Base-by-base conservation (phyloP, 1,140 invertebrate genomes). In the Drosophila lowei region DNA sequence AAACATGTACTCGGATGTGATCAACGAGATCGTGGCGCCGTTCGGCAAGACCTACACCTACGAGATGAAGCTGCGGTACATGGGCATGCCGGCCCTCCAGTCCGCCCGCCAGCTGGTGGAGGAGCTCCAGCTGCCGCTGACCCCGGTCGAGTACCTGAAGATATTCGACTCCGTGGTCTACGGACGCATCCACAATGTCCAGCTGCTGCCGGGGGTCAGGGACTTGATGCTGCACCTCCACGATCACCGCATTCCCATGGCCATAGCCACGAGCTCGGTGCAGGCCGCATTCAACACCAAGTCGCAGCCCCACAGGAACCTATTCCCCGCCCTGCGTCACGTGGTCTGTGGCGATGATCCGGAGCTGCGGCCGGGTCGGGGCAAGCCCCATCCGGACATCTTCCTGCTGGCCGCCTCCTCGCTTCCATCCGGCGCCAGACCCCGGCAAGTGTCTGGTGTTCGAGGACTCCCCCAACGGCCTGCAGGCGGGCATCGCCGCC, bases 391-490 rank as follows among this genome's bases (percentile, higher is more conserved):
- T 65, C 98, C 98, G 0, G 97, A 99, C 91, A 97, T 98, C 85
- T 99, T 98, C 91, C 90, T 97, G 3, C 93, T 98, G 1, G 95
- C 96, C 53, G 97, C 97, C 6, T 93, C 93, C 1, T n/a, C 92
- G 97, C 66, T 99, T 99, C 90, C 91, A 93, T 1, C 94, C 95
- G 55, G 93, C 93, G 43, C 95, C 95, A 5, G 79, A 93, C 38
- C 93, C 95, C n/a, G 93, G 93, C 41, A 93, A 94, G 94, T 97
- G 97, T 81, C 92, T 99, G 42, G 97, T 98, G 0, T 97, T 99
- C 91, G 98, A 99, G 92, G 98, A 99, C 92, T 96, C 97, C 0
- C 95, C 96, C 2, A 97, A 97, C 91, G 98, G 98, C 6, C 95
- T 98, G 0, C 92, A 93, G 63, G 96, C 95, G 6, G 97, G 94